These are phyloP conservation scores for Anhinga anhinga DNA, from an alignment of 2,113 vertebrate genomes.

Conservation along the genomic window DNA sequence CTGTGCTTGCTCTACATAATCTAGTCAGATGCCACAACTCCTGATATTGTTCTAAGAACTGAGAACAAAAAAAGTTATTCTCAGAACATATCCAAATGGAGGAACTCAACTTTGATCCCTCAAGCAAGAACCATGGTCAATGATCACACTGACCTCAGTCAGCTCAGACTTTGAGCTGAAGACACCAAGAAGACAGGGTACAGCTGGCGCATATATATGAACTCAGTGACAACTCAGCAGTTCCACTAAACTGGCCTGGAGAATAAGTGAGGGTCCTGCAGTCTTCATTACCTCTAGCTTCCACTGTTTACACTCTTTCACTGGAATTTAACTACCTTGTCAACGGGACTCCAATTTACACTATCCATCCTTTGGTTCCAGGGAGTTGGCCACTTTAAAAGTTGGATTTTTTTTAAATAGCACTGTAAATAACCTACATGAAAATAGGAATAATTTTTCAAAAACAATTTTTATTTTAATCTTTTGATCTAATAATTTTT, in stretches of 20 bases:
- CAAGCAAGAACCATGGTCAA: not conserved
- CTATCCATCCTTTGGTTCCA: not conserved
- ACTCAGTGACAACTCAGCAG: not conserved
- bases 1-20: not conserved
- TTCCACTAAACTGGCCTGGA: not conserved
- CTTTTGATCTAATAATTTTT: not conserved
- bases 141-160: not conserved
- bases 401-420: not conserved
- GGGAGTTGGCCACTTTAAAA: not conserved
- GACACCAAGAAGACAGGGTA: not conserved
- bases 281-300: not conserved
- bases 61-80: not conserved
- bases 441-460: not conserved
- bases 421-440: not conserved
- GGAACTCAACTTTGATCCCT: not conserved
- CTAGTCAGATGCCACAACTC: not conserved
- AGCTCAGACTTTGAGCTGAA: not conserved
- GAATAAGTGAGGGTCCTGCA: not conserved
- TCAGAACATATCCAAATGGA: not conserved
- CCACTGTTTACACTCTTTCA: not conserved
- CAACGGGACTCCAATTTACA: not conserved
- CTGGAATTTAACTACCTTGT: not conserved
- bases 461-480: not conserved
- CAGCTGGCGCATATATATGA: not conserved
- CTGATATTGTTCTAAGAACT: not conserved